phyloP scores from a whole-genome alignment of 2,113 vertebrate genomes.

The Myxocyprinus asiaticus region DNA sequence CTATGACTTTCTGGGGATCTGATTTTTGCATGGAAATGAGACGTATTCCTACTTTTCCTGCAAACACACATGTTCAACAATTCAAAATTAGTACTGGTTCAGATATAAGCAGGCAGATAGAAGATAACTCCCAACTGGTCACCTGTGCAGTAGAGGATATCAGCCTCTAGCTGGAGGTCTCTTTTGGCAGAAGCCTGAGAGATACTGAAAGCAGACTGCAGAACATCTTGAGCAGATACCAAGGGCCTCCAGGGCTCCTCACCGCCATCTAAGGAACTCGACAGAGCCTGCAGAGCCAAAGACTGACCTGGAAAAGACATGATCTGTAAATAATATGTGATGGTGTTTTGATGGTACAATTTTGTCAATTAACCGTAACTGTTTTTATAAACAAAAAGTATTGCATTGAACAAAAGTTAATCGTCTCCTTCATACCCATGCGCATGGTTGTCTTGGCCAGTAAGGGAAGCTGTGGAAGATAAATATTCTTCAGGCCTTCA shows the following conservation, averaged over 20 bases:
- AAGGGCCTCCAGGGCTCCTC: conserved; percentile 61
- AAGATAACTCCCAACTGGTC: neutral
- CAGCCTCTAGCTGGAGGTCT: conserved; percentile 73
- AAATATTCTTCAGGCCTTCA: conserved; percentile 76
- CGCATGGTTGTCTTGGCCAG: conserved; percentile 81
- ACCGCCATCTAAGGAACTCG: conserved; percentile 42
- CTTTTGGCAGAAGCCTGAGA: conserved; percentile 65
- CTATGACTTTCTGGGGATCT: conserved; percentile 57
- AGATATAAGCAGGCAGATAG: neutral
- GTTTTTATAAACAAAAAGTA: too few species aligned
- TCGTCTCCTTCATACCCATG: conserved; percentile 77
- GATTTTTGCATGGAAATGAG: conserved; percentile 60
- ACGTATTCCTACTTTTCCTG: conserved; percentile 77
- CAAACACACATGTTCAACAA: conserved; percentile 28
- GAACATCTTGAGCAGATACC: conserved; percentile 62
- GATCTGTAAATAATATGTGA: neutral
- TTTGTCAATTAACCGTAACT: too few species aligned
- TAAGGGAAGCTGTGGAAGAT: conserved; percentile 81
- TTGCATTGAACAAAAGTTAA: neutral
- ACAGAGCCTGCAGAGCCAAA: conserved; percentile 63
- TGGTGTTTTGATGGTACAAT: too few species aligned
- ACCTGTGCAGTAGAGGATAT: conserved; percentile 84
- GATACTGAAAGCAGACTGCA: conserved; percentile 73
- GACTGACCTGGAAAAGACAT: conserved; percentile 64
- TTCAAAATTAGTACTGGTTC: neutral